Evolutionary conservation across 1,140 invertebrate genomes (phyloP).

Genomic region (Linepithema humile): DNA sequence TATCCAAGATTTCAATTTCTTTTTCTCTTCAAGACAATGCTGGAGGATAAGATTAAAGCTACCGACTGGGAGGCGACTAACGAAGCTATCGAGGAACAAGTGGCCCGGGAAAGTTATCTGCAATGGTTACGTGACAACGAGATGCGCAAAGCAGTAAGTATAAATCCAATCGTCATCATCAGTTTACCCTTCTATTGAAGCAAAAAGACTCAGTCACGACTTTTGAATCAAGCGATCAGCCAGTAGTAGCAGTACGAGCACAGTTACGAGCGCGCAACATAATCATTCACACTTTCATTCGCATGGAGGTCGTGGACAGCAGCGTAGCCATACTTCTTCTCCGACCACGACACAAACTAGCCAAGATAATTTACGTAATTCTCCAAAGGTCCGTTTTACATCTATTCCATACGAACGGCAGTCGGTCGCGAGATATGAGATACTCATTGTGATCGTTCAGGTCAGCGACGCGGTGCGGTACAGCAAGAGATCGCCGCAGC

Average conservation of each 20-base stretch:
- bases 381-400: slow-evolving; percentile 77
- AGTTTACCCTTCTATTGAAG: slow-evolving; percentile 1
- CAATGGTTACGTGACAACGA: slow-evolving; percentile 93
- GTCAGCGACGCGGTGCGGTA: slow-evolving; percentile 76
- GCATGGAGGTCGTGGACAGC: slow-evolving; percentile 78
- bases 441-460: slow-evolving; percentile 57
- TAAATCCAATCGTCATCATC: neutral
- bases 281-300: slow-evolving; percentile 81
- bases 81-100: slow-evolving; percentile 96
- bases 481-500: slow-evolving; percentile 80
- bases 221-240: slow-evolving; percentile 77
- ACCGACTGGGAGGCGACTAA: slow-evolving; percentile 98
- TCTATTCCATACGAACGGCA: neutral
- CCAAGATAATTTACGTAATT: slow-evolving; percentile 80
- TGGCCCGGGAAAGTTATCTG: slow-evolving; percentile 94
- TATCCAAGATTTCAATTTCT: slow-evolving; percentile 29
- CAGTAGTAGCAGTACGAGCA: slow-evolving; percentile 82
- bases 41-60: slow-evolving; percentile 96
- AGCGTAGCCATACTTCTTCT: slow-evolving; percentile 79
- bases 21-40: slow-evolving; percentile 89
- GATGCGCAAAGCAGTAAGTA: slow-evolving; percentile 85
- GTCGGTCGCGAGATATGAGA: neutral
- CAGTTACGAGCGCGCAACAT: slow-evolving; percentile 81
- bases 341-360: slow-evolving; percentile 78
- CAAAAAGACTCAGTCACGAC: slow-evolving; percentile 10